Percentiles rank a stretch among this genome's conserved stretches.
phyloP scores from a whole-genome alignment of 1,140 invertebrate species.

The Drosophila rufa region DNA sequence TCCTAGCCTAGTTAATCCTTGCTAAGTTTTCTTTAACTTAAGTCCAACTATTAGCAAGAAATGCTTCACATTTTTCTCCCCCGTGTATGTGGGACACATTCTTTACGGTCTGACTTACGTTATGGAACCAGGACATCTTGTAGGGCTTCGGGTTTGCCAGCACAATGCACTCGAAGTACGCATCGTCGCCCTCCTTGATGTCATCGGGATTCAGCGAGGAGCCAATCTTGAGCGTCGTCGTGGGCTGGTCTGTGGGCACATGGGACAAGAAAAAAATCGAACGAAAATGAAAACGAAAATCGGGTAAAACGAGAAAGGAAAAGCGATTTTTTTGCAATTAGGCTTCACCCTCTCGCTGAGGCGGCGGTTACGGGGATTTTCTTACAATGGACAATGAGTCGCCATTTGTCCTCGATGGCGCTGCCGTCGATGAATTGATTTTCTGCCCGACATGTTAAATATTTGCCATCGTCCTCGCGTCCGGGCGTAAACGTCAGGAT shows the following conservation, averaged over 20 bases:
- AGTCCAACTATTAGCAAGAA: neutral
- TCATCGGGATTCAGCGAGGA: conserved; percentile 91
- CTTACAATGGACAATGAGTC: conserved; percentile 91
- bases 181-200: conserved; percentile 94
- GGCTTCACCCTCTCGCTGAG: conserved; percentile 22
- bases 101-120: conserved; percentile 87
- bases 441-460: conserved; percentile 94
- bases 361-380: conserved; percentile 18
- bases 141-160: conserved; percentile 92
- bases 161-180: conserved; percentile 92
- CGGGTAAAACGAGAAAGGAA: conserved; percentile 8
- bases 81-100: conserved; percentile 20
- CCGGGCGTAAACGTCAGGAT: conserved; percentile 92
- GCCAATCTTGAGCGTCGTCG: conserved; percentile 91
- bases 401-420: conserved; percentile 93
- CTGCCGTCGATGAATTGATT: conserved; percentile 93
- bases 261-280: conserved; percentile 6
- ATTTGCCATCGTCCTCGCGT: conserved; percentile 94
- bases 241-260: conserved; percentile 88
- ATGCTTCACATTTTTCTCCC: neutral
- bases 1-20: too few species aligned
- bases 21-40: neutral
- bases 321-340: conserved; percentile 62
- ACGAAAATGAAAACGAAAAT: conserved; percentile 16
- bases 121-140: conserved; percentile 93